Percentiles rank a stretch among this genome's conserved stretches.
phyloP scores from a whole-genome alignment of 2,113 vertebrate species.

The Phylloscopus trochilus region DNA sequence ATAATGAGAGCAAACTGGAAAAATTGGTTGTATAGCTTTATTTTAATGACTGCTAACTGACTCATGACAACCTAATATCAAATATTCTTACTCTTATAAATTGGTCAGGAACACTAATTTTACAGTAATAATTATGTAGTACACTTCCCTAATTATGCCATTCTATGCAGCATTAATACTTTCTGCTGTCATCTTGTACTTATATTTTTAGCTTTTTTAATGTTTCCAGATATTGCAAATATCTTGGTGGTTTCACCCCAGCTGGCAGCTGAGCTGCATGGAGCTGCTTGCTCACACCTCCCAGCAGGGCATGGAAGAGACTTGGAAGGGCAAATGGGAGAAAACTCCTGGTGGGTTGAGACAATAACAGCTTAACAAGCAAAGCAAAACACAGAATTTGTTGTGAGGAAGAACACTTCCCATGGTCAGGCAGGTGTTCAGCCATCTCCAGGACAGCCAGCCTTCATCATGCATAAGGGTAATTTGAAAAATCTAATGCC shows the following conservation, averaged over 20 bases:
- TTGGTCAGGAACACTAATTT: neutral
- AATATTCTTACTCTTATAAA: neutral
- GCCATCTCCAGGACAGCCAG: neutral
- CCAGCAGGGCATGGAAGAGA: fast-evolving
- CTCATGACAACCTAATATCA: neutral
- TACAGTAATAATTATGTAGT: neutral
- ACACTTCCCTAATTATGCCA: neutral
- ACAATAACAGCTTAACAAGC: neutral
- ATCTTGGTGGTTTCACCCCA: neutral
- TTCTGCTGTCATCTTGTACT: neutral
- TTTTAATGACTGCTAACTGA: neutral
- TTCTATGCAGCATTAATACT: neutral
- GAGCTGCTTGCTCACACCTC: fast-evolving
- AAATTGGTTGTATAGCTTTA: neutral
- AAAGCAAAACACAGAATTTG: fast-evolving
- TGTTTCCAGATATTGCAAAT: neutral
- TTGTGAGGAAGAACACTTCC: neutral
- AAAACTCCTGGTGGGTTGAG: neutral
- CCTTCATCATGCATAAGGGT: fast-evolving
- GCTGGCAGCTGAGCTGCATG: neutral
- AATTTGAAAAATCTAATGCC: neutral
- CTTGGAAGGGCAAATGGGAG: neutral
- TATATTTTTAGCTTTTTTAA: neutral
- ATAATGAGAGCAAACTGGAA: neutral
- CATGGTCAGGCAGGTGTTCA: neutral